phyloP scores from a whole-genome alignment of 1,140 invertebrate species.

The Ridgeia piscesae region DNA sequence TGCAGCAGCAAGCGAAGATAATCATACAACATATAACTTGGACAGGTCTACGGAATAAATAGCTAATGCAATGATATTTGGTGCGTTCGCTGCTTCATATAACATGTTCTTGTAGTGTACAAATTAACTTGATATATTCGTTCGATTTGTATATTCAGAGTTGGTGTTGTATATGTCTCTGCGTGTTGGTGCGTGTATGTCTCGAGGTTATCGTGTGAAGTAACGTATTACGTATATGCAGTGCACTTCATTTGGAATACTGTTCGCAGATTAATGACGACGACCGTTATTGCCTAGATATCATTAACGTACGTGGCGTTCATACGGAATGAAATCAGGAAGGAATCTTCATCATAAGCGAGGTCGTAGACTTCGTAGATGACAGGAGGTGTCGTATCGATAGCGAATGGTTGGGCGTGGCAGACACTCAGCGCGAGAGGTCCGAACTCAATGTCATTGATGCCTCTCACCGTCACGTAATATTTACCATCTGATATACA shows the following conservation, averaged over 20 bases:
- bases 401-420: background rate
- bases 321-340: background rate
- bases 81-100: too few species aligned
- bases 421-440: background rate
- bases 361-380: background rate
- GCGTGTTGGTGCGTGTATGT: too few species aligned
- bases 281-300: background rate
- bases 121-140: too few species aligned
- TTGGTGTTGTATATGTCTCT: too few species aligned
- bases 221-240: too few species aligned
- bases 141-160: too few species aligned
- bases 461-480: background rate
- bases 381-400: conserved; percentile 10
- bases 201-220: too few species aligned
- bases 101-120: too few species aligned
- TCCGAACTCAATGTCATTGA: conserved; percentile 18
- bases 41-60: too few species aligned
- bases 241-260: background rate
- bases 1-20: too few species aligned
- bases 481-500: background rate
- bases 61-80: too few species aligned
- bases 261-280: background rate
- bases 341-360: background rate
- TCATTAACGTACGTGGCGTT: background rate
- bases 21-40: too few species aligned